phyloP scores from a whole-genome alignment of 2,797 vertebrate species.

The Otolemur crassicaudatus region DNA sequence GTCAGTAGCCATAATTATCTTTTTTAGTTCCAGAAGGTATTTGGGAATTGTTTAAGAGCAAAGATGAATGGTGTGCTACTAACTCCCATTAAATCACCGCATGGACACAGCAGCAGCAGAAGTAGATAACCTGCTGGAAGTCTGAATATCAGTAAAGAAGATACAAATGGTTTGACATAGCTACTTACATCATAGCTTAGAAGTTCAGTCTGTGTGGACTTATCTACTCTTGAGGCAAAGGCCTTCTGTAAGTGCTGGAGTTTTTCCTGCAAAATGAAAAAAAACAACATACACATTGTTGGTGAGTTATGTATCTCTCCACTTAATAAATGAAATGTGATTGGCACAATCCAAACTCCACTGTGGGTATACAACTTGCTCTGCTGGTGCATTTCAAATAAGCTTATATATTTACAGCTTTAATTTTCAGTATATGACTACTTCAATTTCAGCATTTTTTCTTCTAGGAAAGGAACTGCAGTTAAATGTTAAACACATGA shows the following conservation, averaged over 20 bases:
- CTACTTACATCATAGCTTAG: conserved; percentile 95
- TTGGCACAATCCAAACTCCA: not conserved
- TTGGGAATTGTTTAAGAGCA: conserved; percentile 78
- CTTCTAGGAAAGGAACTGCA: not conserved
- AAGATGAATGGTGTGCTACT: conserved; percentile 70
- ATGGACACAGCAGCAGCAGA: conserved; percentile 70
- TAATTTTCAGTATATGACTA: not conserved
- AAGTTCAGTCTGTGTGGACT: conserved; percentile 96
- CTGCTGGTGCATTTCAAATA: not conserved
- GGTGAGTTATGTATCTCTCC: not conserved
- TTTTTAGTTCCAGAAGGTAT: conserved; percentile 69
- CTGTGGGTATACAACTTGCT: not conserved
- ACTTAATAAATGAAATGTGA: not conserved
- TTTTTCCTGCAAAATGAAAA: conserved; percentile 91
- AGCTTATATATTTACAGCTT: not conserved
- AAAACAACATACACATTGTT: conserved; percentile 49
- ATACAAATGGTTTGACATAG: conserved; percentile 77
- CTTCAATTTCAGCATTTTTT: not conserved
- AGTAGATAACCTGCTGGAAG: conserved; percentile 78
- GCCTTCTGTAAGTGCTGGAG: conserved; percentile 92
- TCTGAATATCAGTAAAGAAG: conserved; percentile 80
- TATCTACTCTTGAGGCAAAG: conserved; percentile 94
- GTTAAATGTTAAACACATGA: not conserved
- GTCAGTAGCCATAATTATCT: conserved; percentile 75
- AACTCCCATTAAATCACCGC: conserved; percentile 72